Evolutionary conservation across 2,113 vertebrate genomes (phyloP).

Genomic region (Pantherophis guttatus): DNA sequence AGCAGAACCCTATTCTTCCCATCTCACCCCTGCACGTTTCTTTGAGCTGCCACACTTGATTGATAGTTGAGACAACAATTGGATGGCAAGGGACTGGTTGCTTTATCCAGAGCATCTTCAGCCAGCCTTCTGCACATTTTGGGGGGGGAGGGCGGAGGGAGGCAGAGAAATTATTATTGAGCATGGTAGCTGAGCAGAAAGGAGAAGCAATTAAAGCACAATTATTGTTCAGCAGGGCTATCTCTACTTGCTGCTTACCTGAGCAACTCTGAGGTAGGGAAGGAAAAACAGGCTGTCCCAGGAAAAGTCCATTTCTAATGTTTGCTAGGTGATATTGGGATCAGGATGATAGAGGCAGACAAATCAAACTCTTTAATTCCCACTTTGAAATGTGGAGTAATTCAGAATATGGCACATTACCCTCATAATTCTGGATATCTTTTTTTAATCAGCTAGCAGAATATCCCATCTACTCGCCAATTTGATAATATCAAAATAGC

Average conservation of each 20-base stretch:
- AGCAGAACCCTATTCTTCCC: slow-evolving; percentile 69
- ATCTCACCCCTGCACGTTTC: slow-evolving; percentile 60
- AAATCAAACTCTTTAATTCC: neutral
- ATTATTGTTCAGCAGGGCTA: slow-evolving; percentile 16
- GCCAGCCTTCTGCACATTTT: slow-evolving; percentile 33
- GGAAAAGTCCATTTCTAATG: neutral
- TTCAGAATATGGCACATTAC: neutral
- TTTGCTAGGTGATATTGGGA: neutral
- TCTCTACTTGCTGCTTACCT: slow-evolving; percentile 38
- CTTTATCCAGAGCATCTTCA: slow-evolving; percentile 61
- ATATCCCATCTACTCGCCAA: neutral
- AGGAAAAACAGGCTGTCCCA: neutral
- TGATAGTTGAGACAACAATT: slow-evolving; percentile 84
- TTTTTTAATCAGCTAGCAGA: neutral
- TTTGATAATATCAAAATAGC: neutral
- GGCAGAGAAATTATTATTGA: slow-evolving; percentile 13
- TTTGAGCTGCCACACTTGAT: slow-evolving; percentile 84
- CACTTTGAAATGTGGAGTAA: neutral
- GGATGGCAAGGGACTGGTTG: slow-evolving; percentile 63
- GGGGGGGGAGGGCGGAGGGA: slow-evolving; percentile 6
- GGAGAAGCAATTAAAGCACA: slow-evolving; percentile 27
- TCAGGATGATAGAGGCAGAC: neutral
- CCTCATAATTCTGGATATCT: neutral
- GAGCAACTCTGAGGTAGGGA: slow-evolving; percentile 3
- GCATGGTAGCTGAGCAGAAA: slow-evolving; percentile 21